Evolutionary conservation across 2,113 vertebrate species (phyloP).

Genomic region (Mesocricetus auratus): DNA sequence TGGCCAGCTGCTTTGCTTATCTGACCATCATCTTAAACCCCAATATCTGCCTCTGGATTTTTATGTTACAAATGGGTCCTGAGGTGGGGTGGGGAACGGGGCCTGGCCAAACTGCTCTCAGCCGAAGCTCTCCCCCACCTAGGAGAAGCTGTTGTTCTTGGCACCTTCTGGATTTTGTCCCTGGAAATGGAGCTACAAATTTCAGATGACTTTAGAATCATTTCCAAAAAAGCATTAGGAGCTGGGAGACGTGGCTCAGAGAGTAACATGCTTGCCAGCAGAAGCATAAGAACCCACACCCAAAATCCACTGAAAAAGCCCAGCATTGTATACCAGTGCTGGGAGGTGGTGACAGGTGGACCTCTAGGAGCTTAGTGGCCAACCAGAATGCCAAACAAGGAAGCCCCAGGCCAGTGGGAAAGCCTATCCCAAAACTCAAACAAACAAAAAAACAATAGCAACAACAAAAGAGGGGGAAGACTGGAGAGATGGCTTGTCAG

Average conservation of each 20-base stretch:
- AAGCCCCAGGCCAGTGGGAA: not conserved
- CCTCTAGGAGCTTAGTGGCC: not conserved
- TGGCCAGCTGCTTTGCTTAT: too few relatives aligned
- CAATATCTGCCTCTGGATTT: too few relatives aligned
- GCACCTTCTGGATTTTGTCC: not conserved
- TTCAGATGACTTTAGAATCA: not conserved
- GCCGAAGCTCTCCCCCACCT: accelerated
- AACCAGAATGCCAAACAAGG: not conserved
- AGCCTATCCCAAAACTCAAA: not conserved
- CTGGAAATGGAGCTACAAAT: not conserved
- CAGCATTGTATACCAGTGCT: not conserved
- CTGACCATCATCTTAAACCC: too few relatives aligned
- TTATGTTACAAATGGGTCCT: too few relatives aligned
- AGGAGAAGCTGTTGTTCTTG: not conserved
- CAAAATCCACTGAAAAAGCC: not conserved
- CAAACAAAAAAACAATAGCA: not conserved
- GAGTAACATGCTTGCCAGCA: too few relatives aligned
- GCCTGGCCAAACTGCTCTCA: accelerated
- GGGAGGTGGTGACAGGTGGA: not conserved
- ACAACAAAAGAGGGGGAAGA: not conserved
- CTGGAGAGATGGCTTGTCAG: not conserved
- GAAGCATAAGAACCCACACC: too few relatives aligned
- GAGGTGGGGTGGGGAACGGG: not conserved
- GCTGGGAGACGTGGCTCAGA: not conserved
- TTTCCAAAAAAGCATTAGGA: not conserved